Conservation (phyloP, 2,888 invertebrate genomes). For the Drosophila pegasa region DNA sequence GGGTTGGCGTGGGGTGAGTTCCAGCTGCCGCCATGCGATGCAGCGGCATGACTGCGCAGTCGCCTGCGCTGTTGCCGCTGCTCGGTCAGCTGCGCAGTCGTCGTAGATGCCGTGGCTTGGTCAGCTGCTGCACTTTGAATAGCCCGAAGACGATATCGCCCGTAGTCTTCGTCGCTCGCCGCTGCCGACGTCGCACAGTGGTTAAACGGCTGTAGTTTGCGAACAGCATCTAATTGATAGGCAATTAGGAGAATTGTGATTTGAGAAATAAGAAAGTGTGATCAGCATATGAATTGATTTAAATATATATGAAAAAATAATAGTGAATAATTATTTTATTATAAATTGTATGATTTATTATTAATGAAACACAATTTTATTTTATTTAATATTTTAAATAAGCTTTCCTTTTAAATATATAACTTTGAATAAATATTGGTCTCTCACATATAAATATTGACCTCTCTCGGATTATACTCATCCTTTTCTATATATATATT, state of each 20-base stretch:
- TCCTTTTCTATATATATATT: too few relatives aligned
- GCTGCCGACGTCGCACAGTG: slow-evolving; percentile 50
- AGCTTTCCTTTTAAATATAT: too few relatives aligned
- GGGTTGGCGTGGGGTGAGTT: background rate
- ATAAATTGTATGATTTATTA: too few relatives aligned
- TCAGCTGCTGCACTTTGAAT: slow-evolving; percentile 37
- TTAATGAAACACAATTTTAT: too few relatives aligned
- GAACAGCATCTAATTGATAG: background rate
- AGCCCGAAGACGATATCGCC: slow-evolving; percentile 14
- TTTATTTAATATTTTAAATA: too few relatives aligned
- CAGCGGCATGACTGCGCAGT: slow-evolving; percentile 15
- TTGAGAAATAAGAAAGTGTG: background rate
- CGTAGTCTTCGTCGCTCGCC: slow-evolving; percentile 19
- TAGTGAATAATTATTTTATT: too few relatives aligned
- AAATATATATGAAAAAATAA: too few relatives aligned
- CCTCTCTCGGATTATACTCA: too few relatives aligned
- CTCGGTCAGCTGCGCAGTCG: slow-evolving; percentile 27
- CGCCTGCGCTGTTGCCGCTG: background rate
- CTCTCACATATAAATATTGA: too few relatives aligned
- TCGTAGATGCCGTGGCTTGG: slow-evolving; percentile 19
- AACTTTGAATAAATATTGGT: too few relatives aligned
- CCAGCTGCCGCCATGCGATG: background rate
- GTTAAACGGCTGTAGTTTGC: background rate
- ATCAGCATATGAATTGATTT: background rate
- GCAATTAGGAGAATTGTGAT: background rate